phyloP scores from a whole-genome alignment of 1,140 invertebrate species.

The Liolophura sinensis region DNA sequence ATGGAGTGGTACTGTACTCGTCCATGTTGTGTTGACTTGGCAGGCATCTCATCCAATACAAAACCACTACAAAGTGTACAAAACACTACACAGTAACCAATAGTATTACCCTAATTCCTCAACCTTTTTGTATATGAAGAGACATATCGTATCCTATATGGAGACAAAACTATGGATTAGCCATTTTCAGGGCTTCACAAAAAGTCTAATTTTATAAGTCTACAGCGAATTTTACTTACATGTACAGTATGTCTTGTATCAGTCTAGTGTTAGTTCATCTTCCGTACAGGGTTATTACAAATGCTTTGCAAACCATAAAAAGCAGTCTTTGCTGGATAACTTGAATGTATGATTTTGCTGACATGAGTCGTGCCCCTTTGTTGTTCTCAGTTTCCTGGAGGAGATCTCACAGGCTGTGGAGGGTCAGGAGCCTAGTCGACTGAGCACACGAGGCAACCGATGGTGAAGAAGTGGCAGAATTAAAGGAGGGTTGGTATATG shows the following conservation, averaged over 20 bases:
- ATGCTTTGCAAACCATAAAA: background rate
- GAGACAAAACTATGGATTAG: too few relatives aligned
- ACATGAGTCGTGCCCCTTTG: background rate
- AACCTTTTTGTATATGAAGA: too few relatives aligned
- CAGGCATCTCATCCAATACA: too few relatives aligned
- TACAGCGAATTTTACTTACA: conserved; percentile 1
- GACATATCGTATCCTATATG: too few relatives aligned
- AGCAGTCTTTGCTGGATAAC: background rate
- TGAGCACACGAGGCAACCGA: background rate
- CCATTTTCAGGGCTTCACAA: too few relatives aligned
- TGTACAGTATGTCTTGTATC: background rate
- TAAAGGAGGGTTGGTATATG: too few relatives aligned
- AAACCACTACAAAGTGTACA: too few relatives aligned
- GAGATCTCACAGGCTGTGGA: conserved; percentile 66
- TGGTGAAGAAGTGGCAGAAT: too few relatives aligned
- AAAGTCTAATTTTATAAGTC: conserved; percentile 5
- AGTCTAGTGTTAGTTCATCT: background rate
- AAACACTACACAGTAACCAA: too few relatives aligned
- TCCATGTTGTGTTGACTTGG: too few relatives aligned
- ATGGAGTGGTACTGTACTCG: too few relatives aligned
- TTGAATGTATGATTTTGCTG: background rate
- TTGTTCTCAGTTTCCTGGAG: conserved; percentile 39
- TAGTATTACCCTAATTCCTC: too few relatives aligned
- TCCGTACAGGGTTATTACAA: background rate
- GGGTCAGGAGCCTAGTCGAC: conserved; percentile 7